These are phyloP conservation scores for Aphodius granarius DNA, from an alignment of 2,888 invertebrate genomes.

Conservation along the genomic window DNA sequence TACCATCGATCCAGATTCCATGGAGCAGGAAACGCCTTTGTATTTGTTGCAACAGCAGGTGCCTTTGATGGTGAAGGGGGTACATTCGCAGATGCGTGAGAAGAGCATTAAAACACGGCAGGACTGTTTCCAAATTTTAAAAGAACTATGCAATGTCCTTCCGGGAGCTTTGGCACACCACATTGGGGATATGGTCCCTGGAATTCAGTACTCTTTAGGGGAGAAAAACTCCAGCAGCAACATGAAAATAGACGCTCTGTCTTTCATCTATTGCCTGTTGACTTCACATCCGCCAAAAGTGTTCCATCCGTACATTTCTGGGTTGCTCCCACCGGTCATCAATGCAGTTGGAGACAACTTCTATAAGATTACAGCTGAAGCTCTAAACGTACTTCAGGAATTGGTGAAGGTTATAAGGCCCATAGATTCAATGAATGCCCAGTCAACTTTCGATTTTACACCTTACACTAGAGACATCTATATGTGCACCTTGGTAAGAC, in stretches of 20 bases:
- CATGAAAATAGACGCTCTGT: conserved; percentile 96
- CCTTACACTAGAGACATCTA: conserved; percentile 83
- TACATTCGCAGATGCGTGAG: conserved; percentile 83
- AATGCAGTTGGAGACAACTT: conserved; percentile 92
- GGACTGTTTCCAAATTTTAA: conserved; percentile 87
- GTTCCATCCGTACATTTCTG: conserved; percentile 79
- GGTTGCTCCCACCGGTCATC: conserved; percentile 82
- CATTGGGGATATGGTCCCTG: conserved; percentile 82
- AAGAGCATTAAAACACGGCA: conserved; percentile 88
- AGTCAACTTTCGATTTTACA: conserved; percentile 69
- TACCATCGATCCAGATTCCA: conserved; percentile 68
- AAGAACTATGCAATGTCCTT: conserved; percentile 85
- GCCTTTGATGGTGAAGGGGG: conserved; percentile 80
- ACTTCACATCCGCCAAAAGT: conserved; percentile 76
- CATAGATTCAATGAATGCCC: conserved; percentile 57
- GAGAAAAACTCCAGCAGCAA: conserved; percentile 95
- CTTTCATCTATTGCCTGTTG: conserved; percentile 85
- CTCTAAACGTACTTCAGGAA: conserved; percentile 88
- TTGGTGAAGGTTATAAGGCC: conserved; percentile 93
- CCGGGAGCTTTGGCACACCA: conserved; percentile 88
- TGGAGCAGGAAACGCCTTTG: conserved; percentile 74
- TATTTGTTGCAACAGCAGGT: conserved; percentile 64
- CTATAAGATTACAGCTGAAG: conserved; percentile 98
- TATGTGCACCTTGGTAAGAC: conserved; percentile 78
- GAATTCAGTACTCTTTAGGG: conserved; percentile 84